Conservation (phyloP, 2,888 invertebrate species). For the Mycalesis mineus region DNA sequence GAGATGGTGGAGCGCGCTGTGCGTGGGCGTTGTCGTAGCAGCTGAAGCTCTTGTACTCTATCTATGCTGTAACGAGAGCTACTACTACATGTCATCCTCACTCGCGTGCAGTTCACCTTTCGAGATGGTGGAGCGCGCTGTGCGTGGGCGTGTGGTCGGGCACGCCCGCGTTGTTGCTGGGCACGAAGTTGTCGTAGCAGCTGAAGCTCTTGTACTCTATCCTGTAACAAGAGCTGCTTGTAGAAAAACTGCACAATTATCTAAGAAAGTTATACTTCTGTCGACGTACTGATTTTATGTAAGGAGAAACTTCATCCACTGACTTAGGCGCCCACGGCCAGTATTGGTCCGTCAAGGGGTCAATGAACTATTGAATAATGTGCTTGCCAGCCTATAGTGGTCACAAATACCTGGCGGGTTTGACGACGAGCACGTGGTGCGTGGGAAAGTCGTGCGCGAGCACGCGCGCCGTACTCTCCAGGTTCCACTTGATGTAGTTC, state of each 20-base stretch:
- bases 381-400: no score
- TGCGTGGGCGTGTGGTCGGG: conserved; percentile 87
- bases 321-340: no score
- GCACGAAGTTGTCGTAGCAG: conserved; percentile 93
- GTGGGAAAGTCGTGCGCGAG: conserved; percentile 84
- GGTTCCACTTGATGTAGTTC: conserved; percentile 87
- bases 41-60: conserved; percentile 90
- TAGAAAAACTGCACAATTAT: not conserved
- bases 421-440: conserved; percentile 84
- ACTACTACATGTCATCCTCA: no score
- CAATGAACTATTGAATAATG: no score
- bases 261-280: no score
- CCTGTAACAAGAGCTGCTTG: conserved; percentile 63
- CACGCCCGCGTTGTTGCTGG: conserved; percentile 87
- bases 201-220: conserved; percentile 91
- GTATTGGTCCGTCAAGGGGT: no score
- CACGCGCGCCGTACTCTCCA: conserved; percentile 85
- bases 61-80: no score
- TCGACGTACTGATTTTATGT: no score
- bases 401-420: conserved; percentile 85
- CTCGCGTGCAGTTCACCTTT: conserved; percentile 77
- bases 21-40: conserved; percentile 89
- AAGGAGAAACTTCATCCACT: no score
- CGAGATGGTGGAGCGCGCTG: conserved; percentile 85
- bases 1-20: conserved; percentile 85